These are phyloP conservation scores for Metallyticus violacea DNA, from an alignment of 2,888 invertebrate species.

Conservation along the genomic window DNA sequence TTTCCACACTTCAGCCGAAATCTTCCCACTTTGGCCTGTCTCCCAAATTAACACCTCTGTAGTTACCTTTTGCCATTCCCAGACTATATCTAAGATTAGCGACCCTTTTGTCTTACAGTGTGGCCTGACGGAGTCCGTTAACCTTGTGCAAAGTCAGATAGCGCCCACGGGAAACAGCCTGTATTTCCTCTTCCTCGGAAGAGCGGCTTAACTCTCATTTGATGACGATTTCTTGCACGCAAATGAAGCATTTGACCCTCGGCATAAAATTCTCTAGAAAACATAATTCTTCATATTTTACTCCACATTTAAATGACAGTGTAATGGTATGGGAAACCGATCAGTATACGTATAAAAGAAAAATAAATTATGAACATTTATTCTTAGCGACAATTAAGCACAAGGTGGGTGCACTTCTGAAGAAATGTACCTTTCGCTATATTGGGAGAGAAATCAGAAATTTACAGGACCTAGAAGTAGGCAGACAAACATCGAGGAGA, in stretches of 20 bases:
- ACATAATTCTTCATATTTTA: background rate
- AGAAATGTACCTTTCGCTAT: too few relatives aligned
- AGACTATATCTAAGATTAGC: background rate
- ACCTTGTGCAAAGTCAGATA: constrained; percentile 2
- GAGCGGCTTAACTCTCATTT: background rate
- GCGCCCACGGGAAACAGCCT: constrained; percentile 6
- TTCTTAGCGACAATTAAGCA: too few relatives aligned
- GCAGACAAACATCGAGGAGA: too few relatives aligned
- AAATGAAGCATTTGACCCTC: background rate
- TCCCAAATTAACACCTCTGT: background rate
- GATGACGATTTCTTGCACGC: background rate
- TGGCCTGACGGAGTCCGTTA: background rate
- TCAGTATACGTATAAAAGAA: too few relatives aligned
- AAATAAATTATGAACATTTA: too few relatives aligned
- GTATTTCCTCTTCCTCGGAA: background rate
- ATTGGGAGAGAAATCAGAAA: too few relatives aligned
- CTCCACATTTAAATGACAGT: background rate
- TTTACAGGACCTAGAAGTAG: too few relatives aligned
- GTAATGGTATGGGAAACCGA: too few relatives aligned
- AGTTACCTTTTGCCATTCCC: background rate
- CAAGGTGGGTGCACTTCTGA: too few relatives aligned
- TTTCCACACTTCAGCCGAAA: too few relatives aligned
- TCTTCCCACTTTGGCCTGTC: too few relatives aligned
- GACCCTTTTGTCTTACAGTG: background rate
- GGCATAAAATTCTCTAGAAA: background rate